Percentiles rank a stretch among this genome's conserved stretches.
These are phyloP conservation scores for Nerophis lumbriciformis DNA, from an alignment of 2,113 vertebrate genomes.

Conservation along the genomic window DNA sequence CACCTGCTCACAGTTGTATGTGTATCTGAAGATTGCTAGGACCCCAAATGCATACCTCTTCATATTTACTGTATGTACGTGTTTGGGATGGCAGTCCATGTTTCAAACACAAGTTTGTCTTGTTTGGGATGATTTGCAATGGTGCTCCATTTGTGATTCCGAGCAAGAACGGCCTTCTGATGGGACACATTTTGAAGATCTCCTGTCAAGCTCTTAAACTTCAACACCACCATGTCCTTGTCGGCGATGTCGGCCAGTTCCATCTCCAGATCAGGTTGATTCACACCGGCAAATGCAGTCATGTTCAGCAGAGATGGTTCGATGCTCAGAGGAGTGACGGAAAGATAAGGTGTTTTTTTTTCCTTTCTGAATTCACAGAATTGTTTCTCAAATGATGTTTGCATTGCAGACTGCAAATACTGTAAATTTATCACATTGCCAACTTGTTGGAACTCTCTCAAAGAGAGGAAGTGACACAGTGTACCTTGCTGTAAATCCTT, in stretches of 20 bases:
- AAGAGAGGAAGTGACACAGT: constrained; percentile 16
- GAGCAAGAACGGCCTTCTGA: constrained; percentile 32
- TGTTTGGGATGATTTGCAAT: constrained; percentile 17
- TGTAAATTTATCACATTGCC: constrained; percentile 10
- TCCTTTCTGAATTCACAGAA: constrained; percentile 34
- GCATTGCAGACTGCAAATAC: constrained; percentile 24
- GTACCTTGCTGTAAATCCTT: background rate
- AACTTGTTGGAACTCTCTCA: constrained; percentile 20
- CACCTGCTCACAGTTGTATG: background rate
- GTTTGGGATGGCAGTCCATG: background rate
- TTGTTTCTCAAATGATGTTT: constrained; percentile 36
- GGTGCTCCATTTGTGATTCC: constrained; percentile 28
- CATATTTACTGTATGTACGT: background rate
- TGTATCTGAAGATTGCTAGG: background rate
- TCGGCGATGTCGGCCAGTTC: constrained; percentile 22
- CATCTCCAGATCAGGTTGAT: constrained; percentile 33
- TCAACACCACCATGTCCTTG: constrained; percentile 44
- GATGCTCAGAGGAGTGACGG: constrained; percentile 15
- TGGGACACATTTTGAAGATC: constrained; percentile 37
- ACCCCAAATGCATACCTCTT: background rate
- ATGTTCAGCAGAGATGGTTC: constrained; percentile 9
- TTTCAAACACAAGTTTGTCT: constrained; percentile 1
- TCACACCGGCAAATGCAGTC: constrained; percentile 18
- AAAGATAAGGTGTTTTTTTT: constrained; percentile 35
- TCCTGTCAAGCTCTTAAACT: constrained; percentile 29